These are phyloP conservation scores for Enteromius anoplus DNA, from an alignment of 2,797 vertebrate species.

Conservation along the genomic window DNA sequence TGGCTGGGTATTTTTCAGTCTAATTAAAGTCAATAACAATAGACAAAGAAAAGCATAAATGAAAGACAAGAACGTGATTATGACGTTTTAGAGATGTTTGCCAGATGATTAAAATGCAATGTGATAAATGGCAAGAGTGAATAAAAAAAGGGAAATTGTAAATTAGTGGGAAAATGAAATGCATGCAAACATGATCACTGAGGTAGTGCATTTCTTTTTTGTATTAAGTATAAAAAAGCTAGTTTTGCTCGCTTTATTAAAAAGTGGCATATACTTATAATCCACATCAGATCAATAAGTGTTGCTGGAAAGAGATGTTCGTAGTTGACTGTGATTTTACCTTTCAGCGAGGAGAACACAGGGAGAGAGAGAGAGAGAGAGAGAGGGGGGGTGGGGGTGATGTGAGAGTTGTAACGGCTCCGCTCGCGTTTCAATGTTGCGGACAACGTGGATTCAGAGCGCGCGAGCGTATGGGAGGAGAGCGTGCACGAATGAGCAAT, in stretches of 20 bases:
- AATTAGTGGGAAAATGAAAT: background rate
- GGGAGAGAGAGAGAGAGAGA: constrained; percentile 39
- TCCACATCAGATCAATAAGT: background rate
- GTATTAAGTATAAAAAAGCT: no score
- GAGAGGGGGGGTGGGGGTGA: constrained; percentile 66
- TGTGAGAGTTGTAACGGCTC: constrained; percentile 82
- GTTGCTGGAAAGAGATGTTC: constrained; percentile 5
- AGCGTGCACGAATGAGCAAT: constrained; percentile 79
- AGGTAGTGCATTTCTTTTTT: background rate
- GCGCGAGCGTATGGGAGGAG: constrained; percentile 81
- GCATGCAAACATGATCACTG: background rate
- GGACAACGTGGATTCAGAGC: constrained; percentile 82
- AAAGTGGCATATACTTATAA: background rate
- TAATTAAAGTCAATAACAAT: background rate
- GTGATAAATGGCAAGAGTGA: background rate
- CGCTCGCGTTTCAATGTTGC: constrained; percentile 82
- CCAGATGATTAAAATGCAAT: background rate
- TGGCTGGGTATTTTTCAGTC: background rate
- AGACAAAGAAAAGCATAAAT: background rate
- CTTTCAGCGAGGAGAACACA: constrained; percentile 50
- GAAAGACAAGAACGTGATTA: background rate
- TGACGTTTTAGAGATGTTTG: background rate
- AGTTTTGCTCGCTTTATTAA: background rate
- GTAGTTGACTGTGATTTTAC: constrained; percentile 11
- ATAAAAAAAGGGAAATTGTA: no score